A percentile compares a stretch with the other conserved stretches of the same genome.
Evolutionary conservation across 2,113 vertebrate genomes (phyloP).

Genomic region (Hypocryptadius cinnamomeus): DNA sequence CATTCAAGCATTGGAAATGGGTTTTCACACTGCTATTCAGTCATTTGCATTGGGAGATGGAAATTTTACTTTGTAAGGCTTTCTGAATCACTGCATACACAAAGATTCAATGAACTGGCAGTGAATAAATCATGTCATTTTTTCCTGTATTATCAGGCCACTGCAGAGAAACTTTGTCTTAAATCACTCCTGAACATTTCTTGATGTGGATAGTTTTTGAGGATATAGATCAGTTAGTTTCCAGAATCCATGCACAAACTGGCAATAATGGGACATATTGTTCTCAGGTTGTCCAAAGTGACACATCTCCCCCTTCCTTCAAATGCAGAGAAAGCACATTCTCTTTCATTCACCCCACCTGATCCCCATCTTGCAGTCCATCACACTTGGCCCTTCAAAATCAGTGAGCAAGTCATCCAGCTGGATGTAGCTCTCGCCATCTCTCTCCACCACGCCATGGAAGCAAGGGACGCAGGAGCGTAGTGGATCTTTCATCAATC

Average conservation of each 20-base stretch:
- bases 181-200: background rate
- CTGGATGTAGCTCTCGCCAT: constrained; percentile 89
- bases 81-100: background rate
- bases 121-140: background rate
- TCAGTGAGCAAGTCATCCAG: constrained; percentile 86
- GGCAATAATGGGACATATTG: background rate
- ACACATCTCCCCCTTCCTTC: background rate
- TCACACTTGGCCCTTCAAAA: constrained; percentile 90
- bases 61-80: background rate
- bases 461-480: constrained; percentile 82
- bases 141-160: background rate
- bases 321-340: background rate
- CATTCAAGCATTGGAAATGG: background rate
- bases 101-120: background rate
- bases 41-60: background rate
- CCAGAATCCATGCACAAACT: background rate
- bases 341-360: constrained; percentile 69
- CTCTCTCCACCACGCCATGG: constrained; percentile 86
- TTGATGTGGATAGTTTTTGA: background rate
- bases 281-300: background rate
- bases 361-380: constrained; percentile 98
- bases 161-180: background rate
- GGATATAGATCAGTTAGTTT: background rate
- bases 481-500: constrained; percentile 78
- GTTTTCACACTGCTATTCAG: background rate